Conservation (phyloP, 1,140 invertebrate genomes). For the Drosophila malerkotliana region DNA sequence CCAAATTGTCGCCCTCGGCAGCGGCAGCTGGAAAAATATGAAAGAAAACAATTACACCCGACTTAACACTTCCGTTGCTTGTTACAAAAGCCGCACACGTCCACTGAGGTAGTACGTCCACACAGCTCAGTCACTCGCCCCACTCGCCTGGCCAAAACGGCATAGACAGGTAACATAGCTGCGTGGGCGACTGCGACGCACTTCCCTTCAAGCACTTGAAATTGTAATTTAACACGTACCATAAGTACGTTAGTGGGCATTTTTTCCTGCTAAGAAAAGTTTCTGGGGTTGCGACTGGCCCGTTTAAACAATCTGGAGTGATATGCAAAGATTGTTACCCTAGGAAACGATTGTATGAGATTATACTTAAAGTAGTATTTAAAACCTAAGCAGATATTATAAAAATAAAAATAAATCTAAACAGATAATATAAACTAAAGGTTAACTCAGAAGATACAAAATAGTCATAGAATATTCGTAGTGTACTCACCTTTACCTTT, state of each 20-base stretch:
- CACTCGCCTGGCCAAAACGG: conserved; percentile 8
- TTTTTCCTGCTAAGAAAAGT: conserved; percentile 7
- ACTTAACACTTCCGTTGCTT: conserved; percentile 82
- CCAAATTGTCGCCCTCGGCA: conserved; percentile 65
- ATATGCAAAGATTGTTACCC: neutral
- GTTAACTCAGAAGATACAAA: too few relatives aligned
- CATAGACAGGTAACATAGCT: conserved; percentile 26
- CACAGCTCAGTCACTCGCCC: conserved; percentile 2
- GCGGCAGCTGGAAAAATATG: conserved; percentile 62
- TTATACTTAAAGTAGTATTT: neutral
- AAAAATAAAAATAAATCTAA: neutral
- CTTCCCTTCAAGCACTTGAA: conserved; percentile 59
- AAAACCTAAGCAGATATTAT: neutral
- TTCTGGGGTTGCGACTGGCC: conserved; percentile 1
- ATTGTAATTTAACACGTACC: conserved; percentile 79
- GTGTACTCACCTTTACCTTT: neutral
- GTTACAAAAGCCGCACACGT: conserved; percentile 72
- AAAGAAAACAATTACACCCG: conserved; percentile 80
- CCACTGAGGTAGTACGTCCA: conserved; percentile 23
- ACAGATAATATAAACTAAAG: neutral
- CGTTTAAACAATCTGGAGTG: neutral
- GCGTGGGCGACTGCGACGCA: conserved; percentile 52
- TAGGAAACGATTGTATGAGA: neutral
- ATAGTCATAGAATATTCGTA: too few relatives aligned
- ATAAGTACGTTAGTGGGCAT: conserved; percentile 16